Evolutionary conservation across 2,888 invertebrate genomes (phyloP).

Genomic region (Ellobium chinense): DNA sequence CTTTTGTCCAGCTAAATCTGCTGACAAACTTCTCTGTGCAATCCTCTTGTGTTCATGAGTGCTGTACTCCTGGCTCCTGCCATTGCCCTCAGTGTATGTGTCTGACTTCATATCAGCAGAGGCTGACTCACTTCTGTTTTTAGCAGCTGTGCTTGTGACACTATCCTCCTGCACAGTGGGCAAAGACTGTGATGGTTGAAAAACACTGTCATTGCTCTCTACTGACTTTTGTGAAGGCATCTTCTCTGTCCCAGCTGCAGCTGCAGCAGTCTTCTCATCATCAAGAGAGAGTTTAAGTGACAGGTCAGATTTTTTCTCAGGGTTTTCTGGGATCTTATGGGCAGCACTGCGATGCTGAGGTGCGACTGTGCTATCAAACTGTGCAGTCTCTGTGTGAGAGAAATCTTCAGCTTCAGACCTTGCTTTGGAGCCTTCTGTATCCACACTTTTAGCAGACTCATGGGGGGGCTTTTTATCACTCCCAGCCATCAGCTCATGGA

Average conservation of each 20-base stretch:
- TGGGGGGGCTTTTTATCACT: neutral
- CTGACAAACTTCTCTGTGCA: slow-evolving; percentile 17
- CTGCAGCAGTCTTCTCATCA: neutral
- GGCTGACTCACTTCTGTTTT: neutral
- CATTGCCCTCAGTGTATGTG: too few relatives aligned
- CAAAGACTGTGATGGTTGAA: slow-evolving; percentile 8
- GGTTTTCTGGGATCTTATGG: neutral
- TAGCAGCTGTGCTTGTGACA: neutral
- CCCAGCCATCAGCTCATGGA: neutral
- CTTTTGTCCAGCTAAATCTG: slow-evolving; percentile 19
- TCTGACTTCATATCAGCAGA: too few relatives aligned
- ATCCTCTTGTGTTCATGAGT: neutral
- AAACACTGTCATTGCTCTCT: slow-evolving; percentile 15
- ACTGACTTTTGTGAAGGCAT: slow-evolving; percentile 14
- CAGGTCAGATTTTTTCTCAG: slow-evolving; percentile 28
- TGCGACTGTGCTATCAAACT: neutral
- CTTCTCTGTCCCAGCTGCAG: neutral
- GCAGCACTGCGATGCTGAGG: neutral
- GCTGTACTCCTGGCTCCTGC: neutral
- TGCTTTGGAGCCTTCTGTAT: slow-evolving; percentile 12
- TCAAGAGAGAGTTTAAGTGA: slow-evolving; percentile 12
- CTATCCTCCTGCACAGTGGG: neutral
- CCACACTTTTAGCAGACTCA: neutral
- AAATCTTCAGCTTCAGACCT: slow-evolving; percentile 32
- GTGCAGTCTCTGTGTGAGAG: slow-evolving; percentile 2